Evolutionary conservation across 2,797 vertebrate species (phyloP).

Genomic region (Oryzias sinensis): DNA sequence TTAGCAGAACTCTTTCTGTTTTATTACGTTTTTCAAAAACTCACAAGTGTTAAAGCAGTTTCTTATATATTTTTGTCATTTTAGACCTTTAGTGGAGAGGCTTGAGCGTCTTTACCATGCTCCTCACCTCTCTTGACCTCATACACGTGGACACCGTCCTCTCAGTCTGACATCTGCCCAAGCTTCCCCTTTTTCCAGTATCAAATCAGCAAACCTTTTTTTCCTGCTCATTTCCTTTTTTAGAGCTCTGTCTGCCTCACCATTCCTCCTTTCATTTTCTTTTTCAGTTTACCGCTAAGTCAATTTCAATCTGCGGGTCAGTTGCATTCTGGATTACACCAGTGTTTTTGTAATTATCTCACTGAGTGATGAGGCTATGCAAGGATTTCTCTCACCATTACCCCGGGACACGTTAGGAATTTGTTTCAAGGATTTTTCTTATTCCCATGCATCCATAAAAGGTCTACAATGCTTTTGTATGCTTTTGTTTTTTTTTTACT

Average conservation of each 20-base stretch:
- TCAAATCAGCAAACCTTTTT: constrained; percentile 49
- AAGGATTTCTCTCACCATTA: constrained; percentile 45
- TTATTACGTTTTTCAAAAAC: too few relatives aligned
- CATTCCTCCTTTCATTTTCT: constrained; percentile 32
- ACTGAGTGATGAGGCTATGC: constrained; percentile 50
- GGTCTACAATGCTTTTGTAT: constrained; percentile 4
- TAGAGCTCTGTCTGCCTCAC: constrained; percentile 60
- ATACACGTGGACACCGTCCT: constrained; percentile 49
- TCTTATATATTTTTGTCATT: not conserved
- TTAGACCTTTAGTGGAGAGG: constrained; percentile 7
- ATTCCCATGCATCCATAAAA: constrained; percentile 9
- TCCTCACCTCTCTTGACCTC: constrained; percentile 43
- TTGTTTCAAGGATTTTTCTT: constrained; percentile 25
- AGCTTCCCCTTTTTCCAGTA: constrained; percentile 39
- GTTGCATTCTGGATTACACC: constrained; percentile 48
- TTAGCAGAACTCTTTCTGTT: not conserved
- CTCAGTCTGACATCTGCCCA: constrained; percentile 32
- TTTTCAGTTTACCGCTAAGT: constrained; percentile 66
- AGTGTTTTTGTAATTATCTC: constrained; percentile 70
- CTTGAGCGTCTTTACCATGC: constrained; percentile 14
- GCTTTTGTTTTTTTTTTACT: not conserved
- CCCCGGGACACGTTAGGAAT: constrained; percentile 27
- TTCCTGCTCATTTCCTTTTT: constrained; percentile 63
- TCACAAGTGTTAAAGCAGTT: not conserved
- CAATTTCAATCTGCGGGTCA: constrained; percentile 67